Base-by-base conservation (phyloP, 2,888 invertebrate species). In the Nowickia ferox region DNA sequence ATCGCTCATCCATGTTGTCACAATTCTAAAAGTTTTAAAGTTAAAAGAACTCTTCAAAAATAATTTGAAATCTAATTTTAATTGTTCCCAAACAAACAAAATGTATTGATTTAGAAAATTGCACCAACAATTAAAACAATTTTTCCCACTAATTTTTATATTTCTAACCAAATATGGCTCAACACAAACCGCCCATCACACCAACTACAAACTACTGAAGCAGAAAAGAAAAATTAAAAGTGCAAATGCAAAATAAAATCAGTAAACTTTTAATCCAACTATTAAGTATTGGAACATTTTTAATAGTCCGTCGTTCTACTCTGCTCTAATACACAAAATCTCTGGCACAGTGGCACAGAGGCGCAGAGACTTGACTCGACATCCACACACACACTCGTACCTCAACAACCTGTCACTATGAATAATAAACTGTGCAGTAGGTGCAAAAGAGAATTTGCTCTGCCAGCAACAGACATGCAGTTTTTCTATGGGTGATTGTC, bases 401-500 rank as follows among this genome's bases (percentile, higher is more conserved):
- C 6, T 10, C 66, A 3, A 9, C 30, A 30, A 30, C 30, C 6
- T 65, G 44, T 22, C 57, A 48, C 19, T 15, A 10, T 13, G 11
- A 57, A 77, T 48, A 57, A 57, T 69, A 78, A 69, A 59, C n/a
- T 22, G 11, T 2, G 6, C 13, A 1, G 10, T 3, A 19, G 61
- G 40, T 11, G 22, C 48, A 51, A 55, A 75, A 15, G 15, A 17
- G 13, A 38, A 57, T 55, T 17, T 19, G 9, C 46, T 66, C 11
- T 59, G 15, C 48, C 40, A 38, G 11, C 40, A 22, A 44, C 63
- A 46, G 30, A 51, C 61, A 38, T 68, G 66, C 81, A 74, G 61
- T 81, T 68, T 61, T 81, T 68, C 42, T 15, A 75, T 68, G 61
- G 53, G 22, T 75, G 79, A 65, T 63, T 71, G 44, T 17, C 59